A percentile compares a stretch with the other conserved stretches of the same genome.
Conservation (phyloP, 92 coral and sea anemone species). For the Micromussa lordhowensis region DNA sequence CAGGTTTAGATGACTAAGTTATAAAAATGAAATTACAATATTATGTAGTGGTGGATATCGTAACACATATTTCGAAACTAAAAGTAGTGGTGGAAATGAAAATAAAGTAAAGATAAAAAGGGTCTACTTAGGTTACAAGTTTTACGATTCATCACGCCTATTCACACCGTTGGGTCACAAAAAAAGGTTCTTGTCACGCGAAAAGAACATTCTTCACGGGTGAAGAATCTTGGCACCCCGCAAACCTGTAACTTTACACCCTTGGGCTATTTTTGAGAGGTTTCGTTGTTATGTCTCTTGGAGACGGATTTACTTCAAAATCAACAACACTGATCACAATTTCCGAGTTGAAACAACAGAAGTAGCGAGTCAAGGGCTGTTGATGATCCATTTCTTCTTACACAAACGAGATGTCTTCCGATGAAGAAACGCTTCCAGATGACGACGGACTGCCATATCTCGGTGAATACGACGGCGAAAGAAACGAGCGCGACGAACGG, state of each 20-base stretch:
- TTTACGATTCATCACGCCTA: too few relatives aligned
- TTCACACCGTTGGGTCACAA: too few relatives aligned
- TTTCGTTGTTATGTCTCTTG: conserved; percentile 22
- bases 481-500: conserved; percentile 80
- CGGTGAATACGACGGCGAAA: conserved; percentile 85
- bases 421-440: conserved; percentile 69
- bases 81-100: too few relatives aligned
- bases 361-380: not conserved
- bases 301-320: conserved; percentile 33
- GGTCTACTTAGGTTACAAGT: too few relatives aligned
- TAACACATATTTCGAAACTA: too few relatives aligned
- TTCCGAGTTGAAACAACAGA: not conserved
- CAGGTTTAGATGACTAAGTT: too few relatives aligned
- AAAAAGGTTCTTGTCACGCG: too few relatives aligned
- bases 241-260: conserved; percentile 28
- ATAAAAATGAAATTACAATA: too few relatives aligned
- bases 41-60: too few relatives aligned
- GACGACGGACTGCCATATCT: conserved; percentile 86
- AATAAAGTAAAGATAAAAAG: too few relatives aligned
- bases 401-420: conserved; percentile 73
- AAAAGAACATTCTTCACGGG: not conserved
- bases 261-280: conserved; percentile 12
- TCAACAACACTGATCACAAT: conserved; percentile 19
- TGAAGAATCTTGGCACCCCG: not conserved
- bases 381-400: not conserved